Base-by-base conservation (phyloP, 53 echinoderm and acorn worm genomes). In the Stichopus horrens region DNA sequence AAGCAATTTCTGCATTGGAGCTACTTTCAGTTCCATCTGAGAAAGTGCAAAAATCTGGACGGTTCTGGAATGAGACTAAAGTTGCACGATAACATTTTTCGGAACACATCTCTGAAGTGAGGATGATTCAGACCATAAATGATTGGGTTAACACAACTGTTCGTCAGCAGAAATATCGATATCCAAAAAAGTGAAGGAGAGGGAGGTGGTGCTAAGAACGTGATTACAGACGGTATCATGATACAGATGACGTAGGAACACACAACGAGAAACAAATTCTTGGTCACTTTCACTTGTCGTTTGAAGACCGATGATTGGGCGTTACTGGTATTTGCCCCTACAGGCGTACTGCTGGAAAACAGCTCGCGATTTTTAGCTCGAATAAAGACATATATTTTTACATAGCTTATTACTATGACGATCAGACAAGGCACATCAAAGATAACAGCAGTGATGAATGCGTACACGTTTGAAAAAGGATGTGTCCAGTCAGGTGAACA, bases 121-220 rank as follows among this genome's bases (percentile, higher is more conserved):
- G 91, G 93, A 81, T 93, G 93, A 82, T 91, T 93, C 86, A 89
- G 74, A 66, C 93, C 88, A 74, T 91, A 93, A 86, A 90, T 85
- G 86, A 77, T 90, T 11, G 75, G 75, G 4, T 75, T 75, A 7
- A 75, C 75, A 18, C 75, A 75, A 37, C 75, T 11, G 37, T 75
- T 37, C 37, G 16, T 75, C 16, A 7, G 16, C 75, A 18, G 10
- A 75, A 37, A 9, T 11, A 18, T 75, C 21, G 75, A 75, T 22
- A 75, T 18, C 75, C 75, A 75, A 22, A 18, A 18, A 37, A 75
- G 9, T 21, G 5, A 9, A 75, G 75, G 75, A 18, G 9, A 75
- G 75, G 10, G 9, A 18, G 75, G 75, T 75, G 75, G 75, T 22
- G 16, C 16, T 18, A 75, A 37, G n/a, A 1, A 75, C 7, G 75